Evolutionary conservation across 2,888 invertebrate species (phyloP).

Genomic region (Synergus gifuensis): DNA sequence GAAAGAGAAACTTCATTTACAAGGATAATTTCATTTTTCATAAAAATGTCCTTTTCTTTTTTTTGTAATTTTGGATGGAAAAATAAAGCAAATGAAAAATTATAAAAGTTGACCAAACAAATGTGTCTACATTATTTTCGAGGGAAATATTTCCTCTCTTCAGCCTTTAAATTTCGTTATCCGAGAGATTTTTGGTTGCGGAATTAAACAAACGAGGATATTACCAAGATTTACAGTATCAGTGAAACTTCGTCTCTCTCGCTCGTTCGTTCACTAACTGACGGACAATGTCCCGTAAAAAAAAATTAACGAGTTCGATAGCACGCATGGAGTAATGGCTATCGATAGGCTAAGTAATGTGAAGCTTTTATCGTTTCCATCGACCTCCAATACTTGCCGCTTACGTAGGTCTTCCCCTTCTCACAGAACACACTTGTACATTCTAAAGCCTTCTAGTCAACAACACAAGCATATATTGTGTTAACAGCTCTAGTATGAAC

Average conservation of each 20-base stretch:
- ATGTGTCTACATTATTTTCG: no score
- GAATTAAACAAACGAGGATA: conserved; percentile 36
- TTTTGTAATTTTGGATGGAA: not conserved
- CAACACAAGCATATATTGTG: conserved; percentile 10
- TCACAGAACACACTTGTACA: conserved; percentile 9
- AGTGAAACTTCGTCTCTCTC: conserved; percentile 41
- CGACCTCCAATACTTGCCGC: conserved; percentile 40
- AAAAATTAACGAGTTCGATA: conserved; percentile 51
- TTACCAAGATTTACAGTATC: conserved; percentile 45
- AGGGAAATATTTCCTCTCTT: not conserved
- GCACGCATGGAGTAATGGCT: conserved; percentile 48
- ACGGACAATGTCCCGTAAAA: conserved; percentile 45
- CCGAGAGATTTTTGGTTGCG: conserved; percentile 27
- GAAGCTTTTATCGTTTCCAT: conserved; percentile 42
- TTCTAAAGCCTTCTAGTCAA: conserved; percentile 22
- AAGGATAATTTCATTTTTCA: not conserved
- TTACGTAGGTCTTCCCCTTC: conserved; percentile 36
- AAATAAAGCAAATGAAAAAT: no score
- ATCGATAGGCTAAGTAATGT: conserved; percentile 52
- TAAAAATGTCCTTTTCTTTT: not conserved
- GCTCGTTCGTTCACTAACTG: conserved; percentile 43
- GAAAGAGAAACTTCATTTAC: not conserved
- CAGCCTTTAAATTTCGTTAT: conserved; percentile 23
- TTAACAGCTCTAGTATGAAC: not conserved
- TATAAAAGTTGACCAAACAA: no score